phyloP scores from a whole-genome alignment of 2,113 vertebrate genomes.

The Antechinus stuartii region DNA sequence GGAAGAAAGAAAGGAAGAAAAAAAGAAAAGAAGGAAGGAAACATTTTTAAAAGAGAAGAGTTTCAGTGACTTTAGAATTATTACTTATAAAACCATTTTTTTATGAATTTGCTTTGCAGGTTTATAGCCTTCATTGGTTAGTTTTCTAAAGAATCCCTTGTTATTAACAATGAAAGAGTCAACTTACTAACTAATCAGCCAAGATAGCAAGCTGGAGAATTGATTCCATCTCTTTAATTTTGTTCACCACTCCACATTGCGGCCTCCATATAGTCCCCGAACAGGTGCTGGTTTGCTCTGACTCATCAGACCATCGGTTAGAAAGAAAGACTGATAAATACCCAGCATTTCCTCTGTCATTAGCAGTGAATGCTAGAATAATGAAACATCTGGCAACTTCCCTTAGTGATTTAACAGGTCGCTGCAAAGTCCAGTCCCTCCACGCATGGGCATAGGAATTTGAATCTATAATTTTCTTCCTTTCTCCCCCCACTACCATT shows the following conservation, averaged over 20 bases:
- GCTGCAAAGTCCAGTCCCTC: not conserved
- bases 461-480: not conserved
- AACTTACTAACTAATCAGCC: not conserved
- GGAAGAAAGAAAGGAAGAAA: no score
- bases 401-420: constrained; percentile 10
- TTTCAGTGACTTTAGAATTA: constrained; percentile 9
- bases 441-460: not conserved
- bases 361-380: not conserved
- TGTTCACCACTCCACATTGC: not conserved
- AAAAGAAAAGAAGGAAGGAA: no score
- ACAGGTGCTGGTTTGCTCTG: constrained; percentile 45
- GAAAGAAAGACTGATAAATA: constrained; percentile 27
- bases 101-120: not conserved
- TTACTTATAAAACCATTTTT: constrained; percentile 1
- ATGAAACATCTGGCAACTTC: constrained; percentile 59
- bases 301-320: constrained; percentile 20
- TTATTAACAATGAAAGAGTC: not conserved
- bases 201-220: not conserved
- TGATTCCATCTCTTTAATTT: not conserved
- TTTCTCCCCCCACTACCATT: not conserved
- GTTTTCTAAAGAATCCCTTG: not conserved
- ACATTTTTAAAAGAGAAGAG: no score
- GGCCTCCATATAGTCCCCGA: constrained; percentile 7
- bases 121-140: not conserved
- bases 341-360: constrained; percentile 8